A percentile compares a stretch with the other conserved stretches of the same genome.
These are phyloP conservation scores for Alaudala cheleensis DNA, from an alignment of 2,113 vertebrate genomes.

Conservation along the genomic window DNA sequence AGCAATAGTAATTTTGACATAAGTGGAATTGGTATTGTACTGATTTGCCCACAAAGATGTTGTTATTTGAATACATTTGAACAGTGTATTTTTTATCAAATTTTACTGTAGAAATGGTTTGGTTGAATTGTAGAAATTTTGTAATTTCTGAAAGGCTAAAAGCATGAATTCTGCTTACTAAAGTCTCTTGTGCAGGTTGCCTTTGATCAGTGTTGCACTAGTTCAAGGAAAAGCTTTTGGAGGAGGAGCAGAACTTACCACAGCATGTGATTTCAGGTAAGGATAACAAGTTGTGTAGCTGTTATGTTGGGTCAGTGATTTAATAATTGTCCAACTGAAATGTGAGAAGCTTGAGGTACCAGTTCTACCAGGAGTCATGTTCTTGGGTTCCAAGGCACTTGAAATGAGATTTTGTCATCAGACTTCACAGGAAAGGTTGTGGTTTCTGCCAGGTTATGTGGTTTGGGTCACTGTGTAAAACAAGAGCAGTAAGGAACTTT, in stretches of 20 bases:
- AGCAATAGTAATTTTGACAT: neutral
- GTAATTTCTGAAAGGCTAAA: neutral
- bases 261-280: conserved; percentile 96
- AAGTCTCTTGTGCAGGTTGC: conserved; percentile 79
- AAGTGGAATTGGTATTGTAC: neutral
- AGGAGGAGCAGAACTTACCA: conserved; percentile 91
- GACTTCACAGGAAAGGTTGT: neutral
- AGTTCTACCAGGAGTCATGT: neutral
- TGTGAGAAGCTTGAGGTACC: neutral
- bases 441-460: neutral
- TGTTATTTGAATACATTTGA: neutral
- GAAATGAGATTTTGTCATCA: neutral
- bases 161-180: neutral
- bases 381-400: neutral
- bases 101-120: neutral
- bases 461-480: neutral
- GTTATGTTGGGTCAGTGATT: neutral
- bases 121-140: neutral
- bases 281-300: neutral
- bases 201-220: conserved; percentile 90
- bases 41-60: neutral
- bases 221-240: conserved; percentile 91
- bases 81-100: neutral
- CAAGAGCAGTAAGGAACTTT: neutral
- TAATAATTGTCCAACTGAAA: neutral